phyloP scores from a whole-genome alignment of 2,113 vertebrate genomes.

The Gracilinanus agilis region DNA sequence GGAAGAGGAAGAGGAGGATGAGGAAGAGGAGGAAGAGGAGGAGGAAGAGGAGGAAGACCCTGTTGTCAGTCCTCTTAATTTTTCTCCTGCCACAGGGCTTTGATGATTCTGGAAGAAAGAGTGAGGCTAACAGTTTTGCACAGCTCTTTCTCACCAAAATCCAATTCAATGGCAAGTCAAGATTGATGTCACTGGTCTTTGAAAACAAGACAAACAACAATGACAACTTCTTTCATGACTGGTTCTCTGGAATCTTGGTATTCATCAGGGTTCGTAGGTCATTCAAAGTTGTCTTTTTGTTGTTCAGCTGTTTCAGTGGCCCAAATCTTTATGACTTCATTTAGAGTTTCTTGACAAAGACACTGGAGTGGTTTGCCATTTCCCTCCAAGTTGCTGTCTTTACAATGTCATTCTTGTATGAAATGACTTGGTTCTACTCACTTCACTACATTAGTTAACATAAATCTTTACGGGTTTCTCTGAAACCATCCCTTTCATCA shows the following conservation, averaged over 20 bases:
- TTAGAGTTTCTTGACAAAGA: neutral
- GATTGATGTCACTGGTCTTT: no score
- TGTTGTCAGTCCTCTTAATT: no score
- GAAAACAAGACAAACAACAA: no score
- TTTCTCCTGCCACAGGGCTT: no score
- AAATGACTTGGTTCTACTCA: neutral
- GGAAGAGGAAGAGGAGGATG: no score
- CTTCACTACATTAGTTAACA: neutral
- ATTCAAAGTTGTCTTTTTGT: neutral
- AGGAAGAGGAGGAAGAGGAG: no score
- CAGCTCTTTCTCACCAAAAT: no score
- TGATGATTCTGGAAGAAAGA: no score
- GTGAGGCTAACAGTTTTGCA: no score
- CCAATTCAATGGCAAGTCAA: no score
- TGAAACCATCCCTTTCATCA: neutral
- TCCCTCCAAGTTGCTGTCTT: neutral
- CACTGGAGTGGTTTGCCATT: neutral
- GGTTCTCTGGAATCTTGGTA: neutral
- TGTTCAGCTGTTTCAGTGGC: neutral
- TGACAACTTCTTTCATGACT: neutral
- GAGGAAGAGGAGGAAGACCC: no score
- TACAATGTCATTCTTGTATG: neutral
- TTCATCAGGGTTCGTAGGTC: neutral
- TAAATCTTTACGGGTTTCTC: neutral
- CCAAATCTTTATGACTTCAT: neutral